A percentile compares a stretch with the other conserved stretches of the same genome.
Evolutionary conservation across 2,888 invertebrate species (phyloP).

Genomic region (Synanthedon myopaeformis): DNA sequence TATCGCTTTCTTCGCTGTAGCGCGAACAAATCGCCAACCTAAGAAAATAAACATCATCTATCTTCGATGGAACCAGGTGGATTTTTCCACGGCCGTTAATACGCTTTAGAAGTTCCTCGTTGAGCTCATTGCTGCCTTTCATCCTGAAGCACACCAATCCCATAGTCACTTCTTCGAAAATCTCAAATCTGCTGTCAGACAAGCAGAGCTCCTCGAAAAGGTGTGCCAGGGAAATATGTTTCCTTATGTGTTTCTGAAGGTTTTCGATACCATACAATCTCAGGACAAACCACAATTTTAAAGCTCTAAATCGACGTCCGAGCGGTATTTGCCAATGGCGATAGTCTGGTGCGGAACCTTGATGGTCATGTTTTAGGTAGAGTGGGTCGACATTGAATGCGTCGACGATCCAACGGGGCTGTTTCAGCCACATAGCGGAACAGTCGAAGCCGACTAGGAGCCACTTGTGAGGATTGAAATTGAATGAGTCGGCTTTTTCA

Average conservation of each 20-base stretch:
- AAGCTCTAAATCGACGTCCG: constrained; percentile 90
- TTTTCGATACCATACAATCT: constrained; percentile 90
- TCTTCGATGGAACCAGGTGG: constrained; percentile 92
- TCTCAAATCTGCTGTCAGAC: constrained; percentile 86
- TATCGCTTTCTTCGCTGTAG: constrained; percentile 83
- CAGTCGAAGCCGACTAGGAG: constrained; percentile 99
- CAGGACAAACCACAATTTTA: constrained; percentile 96
- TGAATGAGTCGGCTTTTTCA: constrained; percentile 94
- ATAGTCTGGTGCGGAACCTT: constrained; percentile 91
- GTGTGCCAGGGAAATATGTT: constrained; percentile 87
- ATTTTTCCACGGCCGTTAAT: constrained; percentile 93
- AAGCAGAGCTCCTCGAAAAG: constrained; percentile 85
- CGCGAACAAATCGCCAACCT: constrained; percentile 92
- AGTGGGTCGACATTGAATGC: constrained; percentile 98
- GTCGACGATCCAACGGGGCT: constrained; percentile 89
- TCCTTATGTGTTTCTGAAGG: constrained; percentile 86
- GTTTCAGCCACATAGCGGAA: constrained; percentile 96
- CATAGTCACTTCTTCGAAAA: constrained; percentile 89
- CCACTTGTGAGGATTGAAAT: constrained; percentile 99
- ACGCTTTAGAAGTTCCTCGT: constrained; percentile 82
- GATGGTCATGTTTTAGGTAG: constrained; percentile 94
- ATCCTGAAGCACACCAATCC: constrained; percentile 96
- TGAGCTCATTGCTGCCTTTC: constrained; percentile 85
- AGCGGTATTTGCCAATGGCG: constrained; percentile 98
- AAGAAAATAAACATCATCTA: constrained; percentile 85